Conservation (phyloP, 64 coral and sea anemone species). For the Acropora yongei region DNA sequence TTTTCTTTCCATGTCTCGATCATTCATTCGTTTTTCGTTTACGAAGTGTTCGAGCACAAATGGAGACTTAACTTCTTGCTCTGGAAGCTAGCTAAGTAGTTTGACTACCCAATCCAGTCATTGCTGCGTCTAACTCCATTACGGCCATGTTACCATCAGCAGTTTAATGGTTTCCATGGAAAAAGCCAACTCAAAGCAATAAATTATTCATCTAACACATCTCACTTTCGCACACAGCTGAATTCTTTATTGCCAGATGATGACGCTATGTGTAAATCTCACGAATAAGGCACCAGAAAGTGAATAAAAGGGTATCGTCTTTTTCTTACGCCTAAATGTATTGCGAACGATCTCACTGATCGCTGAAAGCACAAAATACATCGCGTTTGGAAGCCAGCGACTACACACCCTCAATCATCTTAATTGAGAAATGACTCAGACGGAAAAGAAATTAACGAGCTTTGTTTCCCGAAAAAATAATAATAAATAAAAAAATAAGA, state of each 20-base stretch:
- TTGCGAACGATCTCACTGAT: no score
- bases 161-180: constrained; percentile 39
- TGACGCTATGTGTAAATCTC: not conserved
- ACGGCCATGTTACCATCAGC: not conserved
- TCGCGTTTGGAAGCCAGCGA: no score
- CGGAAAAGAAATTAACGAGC: no score
- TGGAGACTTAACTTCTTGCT: not conserved
- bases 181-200: constrained; percentile 11
- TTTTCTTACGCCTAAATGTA: no score
- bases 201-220: constrained; percentile 33
- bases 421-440: no score
- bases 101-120: not conserved
- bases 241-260: not conserved
- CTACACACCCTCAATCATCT: no score
- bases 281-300: not conserved
- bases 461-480: no score
- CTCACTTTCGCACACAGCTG: not conserved
- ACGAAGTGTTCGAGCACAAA: not conserved
- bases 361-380: no score
- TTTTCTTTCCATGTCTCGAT: constrained; percentile 1
- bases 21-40: not conserved
- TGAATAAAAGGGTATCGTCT: no score
- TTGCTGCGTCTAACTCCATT: not conserved
- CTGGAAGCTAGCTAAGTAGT: not conserved
- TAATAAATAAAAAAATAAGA: no score